Base-by-base conservation (phyloP, 2,113 vertebrate species). In the Crotalus tigris region DNA sequence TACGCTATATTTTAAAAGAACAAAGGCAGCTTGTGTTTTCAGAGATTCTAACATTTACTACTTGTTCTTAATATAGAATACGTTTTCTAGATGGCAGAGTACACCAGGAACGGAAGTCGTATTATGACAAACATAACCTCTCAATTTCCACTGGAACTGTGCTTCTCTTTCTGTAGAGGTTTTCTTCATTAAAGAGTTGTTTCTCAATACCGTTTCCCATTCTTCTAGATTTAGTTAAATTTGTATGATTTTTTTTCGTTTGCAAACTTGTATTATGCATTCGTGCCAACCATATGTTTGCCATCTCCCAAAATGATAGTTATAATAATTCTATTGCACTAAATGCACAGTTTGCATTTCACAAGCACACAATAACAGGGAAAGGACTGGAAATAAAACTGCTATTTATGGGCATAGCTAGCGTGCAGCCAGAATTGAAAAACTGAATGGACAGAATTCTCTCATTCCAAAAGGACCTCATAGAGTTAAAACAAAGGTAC, bases 61-160 rank as follows among this genome's bases (percentile, higher is more conserved):
- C 93, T 55, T 53, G 92, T 12, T 53, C 92, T 57, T 46, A 44
- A 93, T 44, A 53, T 9, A 88, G 49, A 23, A 91, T 90, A 91
- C 10, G 12, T 91, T 92, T 96, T 92, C 51, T 90, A 87, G 88
- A 91, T 93, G 90, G 24, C 15, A 4, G 13, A 1, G 29, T 39
- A 5, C 94, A 93, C 46, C 61, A 54, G 5, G 23, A n/a, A 46
- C 6, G 89, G 44, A 92, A 94, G 88, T 57, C 26, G 54, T 81
- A 12, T 91, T 51, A 75, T 88, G 33, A 85, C 5, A 58, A 58
- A 75, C 24, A 54, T 59, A 0, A 0, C 57, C 39, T 93, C 92
- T 57, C n/a, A 94, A 13, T 69, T 91, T 90, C 29, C 24, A 5
- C 17, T 8, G 89, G 90, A 39, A 81, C 89, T 89, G 57, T 54